phyloP scores from a whole-genome alignment of 1,140 invertebrate species.

The Orius laevigatus region DNA sequence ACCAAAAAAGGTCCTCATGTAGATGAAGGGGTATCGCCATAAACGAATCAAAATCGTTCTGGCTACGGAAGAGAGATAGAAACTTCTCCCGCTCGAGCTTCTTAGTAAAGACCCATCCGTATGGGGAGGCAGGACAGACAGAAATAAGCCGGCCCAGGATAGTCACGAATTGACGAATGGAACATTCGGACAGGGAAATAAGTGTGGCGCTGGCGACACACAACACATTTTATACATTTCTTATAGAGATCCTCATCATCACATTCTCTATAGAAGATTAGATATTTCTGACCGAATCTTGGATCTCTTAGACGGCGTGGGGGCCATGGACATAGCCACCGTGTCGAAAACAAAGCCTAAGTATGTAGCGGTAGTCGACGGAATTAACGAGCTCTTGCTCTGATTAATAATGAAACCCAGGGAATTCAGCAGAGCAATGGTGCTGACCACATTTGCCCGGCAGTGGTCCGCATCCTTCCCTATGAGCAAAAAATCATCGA shows the following conservation, averaged over 20 bases:
- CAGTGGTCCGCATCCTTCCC: not conserved
- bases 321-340: not conserved
- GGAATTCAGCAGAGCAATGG: not conserved
- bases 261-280: too few relatives aligned
- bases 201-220: too few relatives aligned
- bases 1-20: not conserved
- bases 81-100: not conserved
- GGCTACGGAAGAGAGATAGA: not conserved
- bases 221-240: too few relatives aligned
- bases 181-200: too few relatives aligned
- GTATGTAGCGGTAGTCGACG: not conserved
- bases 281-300: not conserved
- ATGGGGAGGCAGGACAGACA: not conserved
- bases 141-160: not conserved
- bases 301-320: not conserved
- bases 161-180: not conserved
- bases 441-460: too few relatives aligned
- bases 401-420: slow-evolving; percentile 1
- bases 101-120: too few relatives aligned
- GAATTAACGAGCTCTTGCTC: not conserved
- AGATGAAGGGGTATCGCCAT: not conserved
- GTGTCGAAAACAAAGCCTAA: not conserved
- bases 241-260: too few relatives aligned
- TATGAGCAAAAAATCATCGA: not conserved
- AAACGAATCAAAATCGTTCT: not conserved